phyloP scores from a whole-genome alignment of 1,140 invertebrate genomes.

The Drosophila auraria region DNA sequence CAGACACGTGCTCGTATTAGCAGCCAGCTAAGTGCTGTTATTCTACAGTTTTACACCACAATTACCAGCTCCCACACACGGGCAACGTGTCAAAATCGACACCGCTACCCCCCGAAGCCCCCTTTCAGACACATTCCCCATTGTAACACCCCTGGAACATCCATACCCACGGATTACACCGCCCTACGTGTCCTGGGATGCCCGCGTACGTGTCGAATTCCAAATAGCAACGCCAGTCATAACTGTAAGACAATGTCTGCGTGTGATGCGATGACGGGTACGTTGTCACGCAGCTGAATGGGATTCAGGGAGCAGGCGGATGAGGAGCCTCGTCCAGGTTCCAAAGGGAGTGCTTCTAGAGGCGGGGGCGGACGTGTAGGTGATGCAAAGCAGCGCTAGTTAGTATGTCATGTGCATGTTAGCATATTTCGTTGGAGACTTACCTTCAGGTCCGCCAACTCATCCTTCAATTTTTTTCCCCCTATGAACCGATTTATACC shows the following conservation, averaged over 20 bases:
- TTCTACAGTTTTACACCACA: conserved; percentile 80
- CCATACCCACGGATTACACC: conserved; percentile 37
- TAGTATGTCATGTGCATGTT: conserved; percentile 66
- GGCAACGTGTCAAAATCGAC: conserved; percentile 59
- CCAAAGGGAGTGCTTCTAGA: not conserved
- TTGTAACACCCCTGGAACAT: conserved; percentile 7
- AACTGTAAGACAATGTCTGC: conserved; percentile 77
- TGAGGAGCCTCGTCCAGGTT: not conserved
- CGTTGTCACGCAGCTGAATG: conserved; percentile 43
- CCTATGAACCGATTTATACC: conserved; percentile 9
- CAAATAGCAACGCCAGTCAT: conserved; percentile 76
- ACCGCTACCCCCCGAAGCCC: conserved; percentile 13
- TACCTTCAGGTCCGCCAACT: conserved; percentile 22
- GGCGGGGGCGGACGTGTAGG: conserved; percentile 22
- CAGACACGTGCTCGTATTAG: conserved; percentile 74
- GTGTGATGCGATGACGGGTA: conserved; percentile 48
- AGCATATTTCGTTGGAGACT: conserved; percentile 55
- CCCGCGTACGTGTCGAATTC: conserved; percentile 74
- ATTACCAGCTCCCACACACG: conserved; percentile 60
- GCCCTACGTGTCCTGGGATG: conserved; percentile 60
- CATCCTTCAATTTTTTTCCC: not conserved
- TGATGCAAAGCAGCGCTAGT: conserved; percentile 51
- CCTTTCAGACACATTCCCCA: not conserved
- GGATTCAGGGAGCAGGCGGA: not conserved
- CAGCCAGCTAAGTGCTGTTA: conserved; percentile 78